Percentiles rank a stretch among this genome's conserved stretches.
Conservation (phyloP, 2,113 vertebrate species). For the Stegostoma tigrinum region DNA sequence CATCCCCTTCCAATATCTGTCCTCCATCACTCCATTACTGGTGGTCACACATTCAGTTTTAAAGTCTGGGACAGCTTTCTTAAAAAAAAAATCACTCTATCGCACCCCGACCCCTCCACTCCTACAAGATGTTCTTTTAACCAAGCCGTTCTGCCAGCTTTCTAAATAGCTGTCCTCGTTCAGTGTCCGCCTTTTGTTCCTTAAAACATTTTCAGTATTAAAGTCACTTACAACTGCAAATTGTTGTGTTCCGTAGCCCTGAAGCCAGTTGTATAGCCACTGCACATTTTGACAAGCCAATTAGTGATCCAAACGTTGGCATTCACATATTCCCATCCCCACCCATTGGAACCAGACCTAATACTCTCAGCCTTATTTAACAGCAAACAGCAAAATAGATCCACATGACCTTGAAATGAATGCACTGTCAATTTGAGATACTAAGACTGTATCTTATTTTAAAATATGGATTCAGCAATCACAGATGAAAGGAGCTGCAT, state of each 20-base stretch:
- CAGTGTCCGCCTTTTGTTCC: neutral
- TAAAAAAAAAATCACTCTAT: neutral
- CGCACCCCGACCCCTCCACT: no score
- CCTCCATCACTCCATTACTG: no score
- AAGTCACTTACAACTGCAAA: neutral
- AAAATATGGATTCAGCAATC: neutral
- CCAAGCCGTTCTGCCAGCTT: neutral
- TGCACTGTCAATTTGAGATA: neutral
- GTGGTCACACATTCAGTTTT: neutral
- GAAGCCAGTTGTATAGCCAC: neutral
- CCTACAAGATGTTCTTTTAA: neutral
- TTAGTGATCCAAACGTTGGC: neutral
- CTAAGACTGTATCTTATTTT: neutral
- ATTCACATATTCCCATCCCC: neutral
- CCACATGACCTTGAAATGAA: neutral
- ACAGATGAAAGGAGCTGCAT: neutral
- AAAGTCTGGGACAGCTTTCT: neutral
- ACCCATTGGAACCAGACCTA: neutral
- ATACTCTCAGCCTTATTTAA: neutral
- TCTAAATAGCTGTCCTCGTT: neutral
- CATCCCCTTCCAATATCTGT: no score
- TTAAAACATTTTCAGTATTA: neutral
- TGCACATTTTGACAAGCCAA: neutral
- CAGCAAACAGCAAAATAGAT: neutral
- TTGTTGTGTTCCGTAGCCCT: neutral